These are phyloP conservation scores for Belonocnema kinseyi DNA, from an alignment of 1,140 invertebrate species.

Conservation along the genomic window DNA sequence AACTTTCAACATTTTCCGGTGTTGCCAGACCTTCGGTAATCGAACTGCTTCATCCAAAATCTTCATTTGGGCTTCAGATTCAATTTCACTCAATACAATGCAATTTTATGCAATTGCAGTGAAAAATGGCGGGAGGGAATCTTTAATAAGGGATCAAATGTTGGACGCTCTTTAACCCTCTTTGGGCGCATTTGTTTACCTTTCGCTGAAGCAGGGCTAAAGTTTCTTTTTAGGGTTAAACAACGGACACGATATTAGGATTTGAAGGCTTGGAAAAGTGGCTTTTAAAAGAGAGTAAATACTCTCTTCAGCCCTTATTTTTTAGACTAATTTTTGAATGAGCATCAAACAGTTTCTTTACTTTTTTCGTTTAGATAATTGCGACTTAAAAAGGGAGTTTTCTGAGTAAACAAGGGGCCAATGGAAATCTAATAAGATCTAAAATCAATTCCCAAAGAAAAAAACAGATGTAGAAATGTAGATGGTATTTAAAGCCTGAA, in stretches of 20 bases:
- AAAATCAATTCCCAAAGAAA: too few species aligned
- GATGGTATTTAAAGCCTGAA: too few species aligned
- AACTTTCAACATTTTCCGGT: conserved; percentile 57
- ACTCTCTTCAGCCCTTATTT: too few species aligned
- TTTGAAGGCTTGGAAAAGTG: too few species aligned
- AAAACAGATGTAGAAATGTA: too few species aligned
- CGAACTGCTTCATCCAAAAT: conserved; percentile 11
- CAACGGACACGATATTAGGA: neutral
- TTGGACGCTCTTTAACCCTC: neutral
- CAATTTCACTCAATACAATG: neutral
- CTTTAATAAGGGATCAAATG: conserved; percentile 18
- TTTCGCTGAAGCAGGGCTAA: neutral
- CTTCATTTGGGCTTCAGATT: neutral
- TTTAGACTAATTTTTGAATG: too few species aligned
- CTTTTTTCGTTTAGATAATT: too few species aligned
- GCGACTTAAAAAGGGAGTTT: too few species aligned
- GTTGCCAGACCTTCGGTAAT: conserved; percentile 37
- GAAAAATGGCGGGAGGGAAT: neutral
- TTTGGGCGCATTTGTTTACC: conserved; percentile 2
- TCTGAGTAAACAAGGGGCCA: too few species aligned
- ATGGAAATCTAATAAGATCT: too few species aligned
- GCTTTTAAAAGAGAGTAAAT: too few species aligned
- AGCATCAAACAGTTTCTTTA: too few species aligned
- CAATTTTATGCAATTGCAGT: neutral
- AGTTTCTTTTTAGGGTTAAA: conserved; percentile 5